Evolutionary conservation across 2,797 vertebrate genomes (phyloP), one percentile per base, ranked within the genome.

Genomic region (Acipenser transmontanus): DNA sequence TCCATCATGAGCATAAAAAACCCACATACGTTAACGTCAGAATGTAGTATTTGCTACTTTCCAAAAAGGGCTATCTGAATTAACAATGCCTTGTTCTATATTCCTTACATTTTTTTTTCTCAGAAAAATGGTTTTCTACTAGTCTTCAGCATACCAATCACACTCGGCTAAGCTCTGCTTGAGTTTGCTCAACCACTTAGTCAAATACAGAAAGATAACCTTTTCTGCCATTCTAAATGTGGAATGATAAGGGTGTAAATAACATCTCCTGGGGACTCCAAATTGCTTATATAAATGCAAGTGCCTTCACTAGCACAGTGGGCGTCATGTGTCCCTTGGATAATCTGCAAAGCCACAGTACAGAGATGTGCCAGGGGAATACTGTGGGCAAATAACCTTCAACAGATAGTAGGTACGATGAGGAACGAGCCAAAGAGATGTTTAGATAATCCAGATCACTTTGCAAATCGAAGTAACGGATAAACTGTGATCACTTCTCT

Each of bases 401-500:
- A 79, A 83, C 87, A 89, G 87, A 89, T 87, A 85, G 87, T 78
- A 81, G 66, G 75, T 80, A 78, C 85, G 84, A 88, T 84, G 82
- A 84, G 81, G 78, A 82, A 87, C 83, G 83, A 87, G 82, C 84
- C 77, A 61, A 61, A 61, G 60, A 47, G 17, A 34, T 12, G 11
- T 61, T 61, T 61, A 34, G 60, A n/a, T 57, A 11, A 57, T n/a
- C 14, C 12, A n/a, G 12, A 57, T 57, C 12, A n/a, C 7, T 57
- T 57, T 57, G 6, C 61, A 34, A 12, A 47, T 2, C 49, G 11
- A 9, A 13, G 50, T 14, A n/a, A 51, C 14, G 50, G 12, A 59
- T 59, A 9, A 20, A 62, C 67, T 20, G 7, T 49, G 48, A 59
- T 50, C 51, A 47, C 34, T 63, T 57, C 50, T 8, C 9, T 14